Evolutionary conservation across 2,888 invertebrate species (phyloP).

Genomic region (Griposia aprilina): DNA sequence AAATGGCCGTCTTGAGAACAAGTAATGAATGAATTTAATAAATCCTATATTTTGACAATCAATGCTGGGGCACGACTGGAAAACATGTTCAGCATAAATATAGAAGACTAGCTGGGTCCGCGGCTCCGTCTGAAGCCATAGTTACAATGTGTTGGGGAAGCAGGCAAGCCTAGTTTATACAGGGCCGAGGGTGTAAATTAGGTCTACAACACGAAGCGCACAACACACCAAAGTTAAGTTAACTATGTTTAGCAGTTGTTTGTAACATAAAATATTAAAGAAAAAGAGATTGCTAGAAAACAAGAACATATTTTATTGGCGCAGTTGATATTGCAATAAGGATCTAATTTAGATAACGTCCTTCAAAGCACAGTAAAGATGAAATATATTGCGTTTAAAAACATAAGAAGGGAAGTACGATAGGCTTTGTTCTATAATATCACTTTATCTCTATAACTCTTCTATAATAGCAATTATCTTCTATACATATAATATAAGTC

Average conservation of each 20-base stretch:
- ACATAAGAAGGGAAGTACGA: neutral
- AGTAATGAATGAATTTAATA: constrained; percentile 24
- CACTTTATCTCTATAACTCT: neutral
- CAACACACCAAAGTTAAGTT: neutral
- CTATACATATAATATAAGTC: no score
- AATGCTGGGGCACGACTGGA: constrained; percentile 29
- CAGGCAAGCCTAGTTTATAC: neutral
- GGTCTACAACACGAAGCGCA: neutral
- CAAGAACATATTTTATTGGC: constrained; percentile 3
- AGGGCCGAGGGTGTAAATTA: neutral
- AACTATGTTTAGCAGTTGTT: neutral
- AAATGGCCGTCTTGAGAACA: constrained; percentile 20
- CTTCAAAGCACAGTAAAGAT: constrained; percentile 21
- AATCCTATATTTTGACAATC: constrained; percentile 38
- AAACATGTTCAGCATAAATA: constrained; percentile 38
- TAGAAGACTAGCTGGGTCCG: constrained; percentile 4
- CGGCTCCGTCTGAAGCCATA: neutral
- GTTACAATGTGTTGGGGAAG: no score
- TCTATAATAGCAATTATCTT: no score
- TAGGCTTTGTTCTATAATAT: constrained; percentile 2
- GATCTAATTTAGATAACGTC: constrained; percentile 29
- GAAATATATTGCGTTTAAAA: constrained; percentile 9
- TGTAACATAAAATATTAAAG: neutral
- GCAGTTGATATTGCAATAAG: constrained; percentile 10
- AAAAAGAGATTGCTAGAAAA: neutral